Evolutionary conservation across 37 sponge, comb jelly and placozoan genomes (phyloP).

Genomic region (Sycon ciliatum): DNA sequence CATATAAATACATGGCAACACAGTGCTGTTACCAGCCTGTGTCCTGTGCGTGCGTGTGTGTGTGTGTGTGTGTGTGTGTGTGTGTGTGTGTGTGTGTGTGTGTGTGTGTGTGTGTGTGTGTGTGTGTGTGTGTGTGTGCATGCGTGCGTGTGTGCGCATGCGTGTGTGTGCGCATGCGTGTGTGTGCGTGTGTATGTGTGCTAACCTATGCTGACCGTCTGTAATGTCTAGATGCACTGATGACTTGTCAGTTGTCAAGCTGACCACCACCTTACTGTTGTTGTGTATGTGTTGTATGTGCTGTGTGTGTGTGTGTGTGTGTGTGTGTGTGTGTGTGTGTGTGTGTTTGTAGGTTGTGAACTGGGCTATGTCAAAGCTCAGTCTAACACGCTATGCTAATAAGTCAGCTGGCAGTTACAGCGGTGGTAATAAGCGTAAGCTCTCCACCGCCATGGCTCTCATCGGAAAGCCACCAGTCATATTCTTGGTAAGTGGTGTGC

Average conservation of each 20-base stretch:
- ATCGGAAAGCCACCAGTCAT: conserved; percentile 68
- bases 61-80: background rate
- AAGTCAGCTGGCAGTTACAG: conserved; percentile 74
- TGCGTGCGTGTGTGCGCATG: conserved; percentile 1
- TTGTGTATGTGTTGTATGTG: too few species aligned
- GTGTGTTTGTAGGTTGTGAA: conserved; percentile 58
- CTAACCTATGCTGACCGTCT: too few species aligned
- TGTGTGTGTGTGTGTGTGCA: background rate
- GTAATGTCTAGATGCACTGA: too few species aligned
- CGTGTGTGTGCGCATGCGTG: conserved; percentile 10
- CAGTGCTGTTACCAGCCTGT: background rate
- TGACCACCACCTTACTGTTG: too few species aligned
- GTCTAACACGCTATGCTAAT: conserved; percentile 60
- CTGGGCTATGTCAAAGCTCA: conserved; percentile 49
- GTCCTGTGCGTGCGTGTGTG: background rate
- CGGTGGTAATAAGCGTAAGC: conserved; percentile 92
- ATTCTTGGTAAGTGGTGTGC: conserved; percentile 70
- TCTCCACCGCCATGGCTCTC: conserved; percentile 91
- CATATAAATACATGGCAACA: background rate
- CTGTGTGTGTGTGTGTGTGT: too few species aligned
- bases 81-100: background rate
- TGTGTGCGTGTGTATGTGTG: conserved; percentile 17
- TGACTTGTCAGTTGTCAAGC: too few species aligned
- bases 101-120: background rate
- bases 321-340: too few species aligned